Conservation (phyloP, 1,140 invertebrate genomes). For the Drosophila sp. region DNA sequence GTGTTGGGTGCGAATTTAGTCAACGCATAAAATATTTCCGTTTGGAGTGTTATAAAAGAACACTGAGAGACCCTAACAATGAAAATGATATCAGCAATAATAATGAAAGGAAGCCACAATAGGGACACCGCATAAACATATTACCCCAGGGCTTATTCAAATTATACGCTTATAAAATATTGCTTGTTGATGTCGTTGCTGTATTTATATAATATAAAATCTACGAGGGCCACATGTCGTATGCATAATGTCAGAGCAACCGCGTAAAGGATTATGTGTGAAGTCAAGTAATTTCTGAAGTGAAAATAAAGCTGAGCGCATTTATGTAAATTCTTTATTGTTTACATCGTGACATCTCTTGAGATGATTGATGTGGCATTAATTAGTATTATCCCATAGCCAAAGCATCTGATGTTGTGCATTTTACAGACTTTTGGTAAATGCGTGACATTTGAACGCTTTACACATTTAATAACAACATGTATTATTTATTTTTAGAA, state of each 20-base stretch:
- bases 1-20: conserved; percentile 37
- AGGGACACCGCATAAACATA: conserved; percentile 52
- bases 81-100: conserved; percentile 28
- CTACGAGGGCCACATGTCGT: conserved; percentile 20
- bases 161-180: conserved; percentile 69
- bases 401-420: conserved; percentile 11
- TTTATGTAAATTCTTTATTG: conserved; percentile 31
- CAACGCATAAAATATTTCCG: conserved; percentile 34
- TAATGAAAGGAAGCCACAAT: conserved; percentile 14
- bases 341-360: not conserved
- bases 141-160: conserved; percentile 66
- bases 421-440: not conserved
- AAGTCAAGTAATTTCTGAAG: conserved; percentile 47
- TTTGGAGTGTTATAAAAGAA: conserved; percentile 32
- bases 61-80: not conserved
- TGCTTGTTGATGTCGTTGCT: conserved; percentile 28
- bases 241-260: conserved; percentile 33
- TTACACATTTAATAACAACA: conserved; percentile 4
- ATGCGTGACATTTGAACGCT: not conserved
- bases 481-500: not conserved
- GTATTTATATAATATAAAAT: conserved; percentile 17
- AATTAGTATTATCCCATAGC: conserved; percentile 43
- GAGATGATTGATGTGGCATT: conserved; percentile 52
- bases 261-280: conserved; percentile 47
- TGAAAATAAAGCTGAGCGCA: conserved; percentile 38